Evolutionary conservation across 2,113 vertebrate species (phyloP).

Genomic region (Dipodomys ordii): DNA sequence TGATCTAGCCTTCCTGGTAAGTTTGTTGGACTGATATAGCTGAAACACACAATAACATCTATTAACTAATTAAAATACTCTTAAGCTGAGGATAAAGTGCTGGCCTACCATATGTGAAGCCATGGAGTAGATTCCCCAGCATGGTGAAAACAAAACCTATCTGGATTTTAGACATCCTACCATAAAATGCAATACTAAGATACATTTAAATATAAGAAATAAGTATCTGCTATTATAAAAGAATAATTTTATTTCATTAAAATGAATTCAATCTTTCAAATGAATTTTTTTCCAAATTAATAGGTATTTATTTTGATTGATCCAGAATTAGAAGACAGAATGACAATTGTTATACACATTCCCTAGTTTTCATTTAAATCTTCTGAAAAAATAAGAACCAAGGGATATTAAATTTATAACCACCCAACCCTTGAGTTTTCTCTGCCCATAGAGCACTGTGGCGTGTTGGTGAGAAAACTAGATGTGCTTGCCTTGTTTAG

Average conservation of each 20-base stretch:
- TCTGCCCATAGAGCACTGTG: background rate
- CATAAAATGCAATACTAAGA: background rate
- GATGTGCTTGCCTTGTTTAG: background rate
- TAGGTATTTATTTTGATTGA: slow-evolving; percentile 5
- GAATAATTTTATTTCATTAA: background rate
- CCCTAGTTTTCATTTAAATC: background rate
- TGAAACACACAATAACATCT: background rate
- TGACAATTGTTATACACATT: background rate
- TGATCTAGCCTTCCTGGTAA: background rate
- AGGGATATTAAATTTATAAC: background rate
- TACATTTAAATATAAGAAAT: background rate
- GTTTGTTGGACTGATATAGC: background rate
- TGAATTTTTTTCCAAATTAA: background rate
- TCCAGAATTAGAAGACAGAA: background rate
- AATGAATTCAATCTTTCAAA: slow-evolving; percentile 31
- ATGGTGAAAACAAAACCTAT: background rate
- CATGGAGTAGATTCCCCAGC: background rate
- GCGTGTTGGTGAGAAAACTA: background rate
- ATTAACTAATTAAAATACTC: background rate
- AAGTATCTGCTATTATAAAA: background rate
- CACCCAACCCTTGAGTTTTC: background rate
- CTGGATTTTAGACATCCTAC: background rate
- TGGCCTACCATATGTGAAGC: background rate
- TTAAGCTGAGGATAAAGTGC: background rate
- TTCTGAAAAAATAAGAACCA: background rate